Evolutionary conservation across 1,140 invertebrate genomes (phyloP), one percentile per base, ranked within the genome.

Genomic region (Drosophila pachea): DNA sequence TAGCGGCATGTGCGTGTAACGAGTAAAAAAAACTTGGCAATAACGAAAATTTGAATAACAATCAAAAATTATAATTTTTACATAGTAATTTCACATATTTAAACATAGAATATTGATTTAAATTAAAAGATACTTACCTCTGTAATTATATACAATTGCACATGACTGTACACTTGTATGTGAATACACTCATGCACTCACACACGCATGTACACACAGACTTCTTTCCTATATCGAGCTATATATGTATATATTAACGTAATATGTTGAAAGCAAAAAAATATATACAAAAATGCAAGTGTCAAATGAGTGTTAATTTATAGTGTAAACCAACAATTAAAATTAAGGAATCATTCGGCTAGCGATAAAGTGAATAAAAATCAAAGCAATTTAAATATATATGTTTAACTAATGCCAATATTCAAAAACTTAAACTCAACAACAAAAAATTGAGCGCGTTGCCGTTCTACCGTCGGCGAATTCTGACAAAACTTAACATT

Each of bases 1-100:
- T 65, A 36, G 49, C 62, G 42, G 49, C 62, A 52, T 59, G 48
- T 70, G 54, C 62, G 54, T 70, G 48, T 66, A 36, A 58, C 38
- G 40, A 67, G 40, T 35, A 52, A 52, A 22, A 22, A 22, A 22
- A 69, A 50, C 43, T 64, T 43, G 12, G 2, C 11, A 35, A 63
- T 35, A 40, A 50, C 33, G 40, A 53, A 66, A 53, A 36, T 60
- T 36, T 59, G 1, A 16, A 14, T 29, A 52, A 22, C 22, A 2
- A 22, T 22, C 1, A 22, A 22, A 22, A 22, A 2, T 22, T 22
- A 22, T 22, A 22, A 22, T 22, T 2, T 22, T 22, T 3, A 22
- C 3, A 22, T 22, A 22, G 22, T 22, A 22, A 22, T 22, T 22
- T 22, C 22, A 22, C 22, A 22, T 22, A 22, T 22, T 22, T 22